Percentiles rank a stretch among this genome's conserved stretches.
Evolutionary conservation across 2,888 invertebrate species (phyloP).

Genomic region (Tenthredo livida): DNA sequence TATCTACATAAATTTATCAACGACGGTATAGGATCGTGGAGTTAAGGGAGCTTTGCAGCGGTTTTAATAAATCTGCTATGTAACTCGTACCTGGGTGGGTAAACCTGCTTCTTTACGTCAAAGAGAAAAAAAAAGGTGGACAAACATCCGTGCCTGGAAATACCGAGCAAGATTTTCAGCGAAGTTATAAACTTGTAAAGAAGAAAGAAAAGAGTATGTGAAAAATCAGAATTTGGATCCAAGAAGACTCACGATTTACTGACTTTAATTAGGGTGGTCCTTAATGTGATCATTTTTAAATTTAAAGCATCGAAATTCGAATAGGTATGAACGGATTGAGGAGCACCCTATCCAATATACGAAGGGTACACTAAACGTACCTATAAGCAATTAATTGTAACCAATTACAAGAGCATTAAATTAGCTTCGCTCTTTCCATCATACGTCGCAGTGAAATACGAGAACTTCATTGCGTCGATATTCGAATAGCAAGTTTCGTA

Average conservation of each 20-base stretch:
- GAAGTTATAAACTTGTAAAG: neutral
- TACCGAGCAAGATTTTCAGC: neutral
- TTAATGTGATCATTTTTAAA: too few species aligned
- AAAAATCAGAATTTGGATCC: neutral
- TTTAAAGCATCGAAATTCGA: too few species aligned
- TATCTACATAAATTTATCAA: conserved; percentile 5
- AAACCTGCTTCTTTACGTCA: neutral
- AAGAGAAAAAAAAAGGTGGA: neutral
- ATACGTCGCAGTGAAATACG: neutral
- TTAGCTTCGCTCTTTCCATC: neutral
- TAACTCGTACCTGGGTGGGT: neutral
- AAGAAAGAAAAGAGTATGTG: neutral
- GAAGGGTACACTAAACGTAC: neutral
- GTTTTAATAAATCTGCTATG: neutral
- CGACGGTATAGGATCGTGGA: neutral
- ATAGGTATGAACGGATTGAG: too few species aligned
- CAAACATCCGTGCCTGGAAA: neutral
- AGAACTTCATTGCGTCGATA: neutral
- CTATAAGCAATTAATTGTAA: neutral
- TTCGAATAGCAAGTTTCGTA: neutral
- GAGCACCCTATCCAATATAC: too few species aligned
- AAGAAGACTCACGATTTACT: too few species aligned
- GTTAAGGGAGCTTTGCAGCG: neutral
- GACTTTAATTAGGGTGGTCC: too few species aligned
- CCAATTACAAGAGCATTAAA: neutral